These are phyloP conservation scores for Watsonalla binaria DNA, from an alignment of 2,888 invertebrate species.

Conservation along the genomic window DNA sequence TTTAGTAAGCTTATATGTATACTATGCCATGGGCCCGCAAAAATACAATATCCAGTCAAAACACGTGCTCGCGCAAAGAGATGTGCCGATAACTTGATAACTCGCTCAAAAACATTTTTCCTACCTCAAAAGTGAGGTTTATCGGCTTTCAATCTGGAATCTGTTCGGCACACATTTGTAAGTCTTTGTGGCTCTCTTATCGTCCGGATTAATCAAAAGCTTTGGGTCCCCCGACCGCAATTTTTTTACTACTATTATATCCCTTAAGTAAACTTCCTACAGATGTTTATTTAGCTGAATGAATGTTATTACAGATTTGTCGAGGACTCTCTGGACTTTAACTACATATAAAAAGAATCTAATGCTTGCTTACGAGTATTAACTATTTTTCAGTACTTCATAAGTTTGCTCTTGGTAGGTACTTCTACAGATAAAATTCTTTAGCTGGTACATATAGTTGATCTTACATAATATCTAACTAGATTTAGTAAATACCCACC, in stretches of 20 bases:
- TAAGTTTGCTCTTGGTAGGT: too few relatives aligned
- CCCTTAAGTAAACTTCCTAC: constrained; percentile 49
- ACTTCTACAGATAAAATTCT: too few relatives aligned
- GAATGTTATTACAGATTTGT: constrained; percentile 16
- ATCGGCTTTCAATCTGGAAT: constrained; percentile 72
- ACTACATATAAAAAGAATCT: too few relatives aligned
- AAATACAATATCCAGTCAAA: constrained; percentile 60
- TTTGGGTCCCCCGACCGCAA: constrained; percentile 50
- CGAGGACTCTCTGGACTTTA: not conserved
- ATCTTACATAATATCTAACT: too few relatives aligned
- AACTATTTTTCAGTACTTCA: too few relatives aligned
- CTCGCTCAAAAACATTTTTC: constrained; percentile 54
- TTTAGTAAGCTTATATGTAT: too few relatives aligned
- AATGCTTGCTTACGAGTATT: too few relatives aligned
- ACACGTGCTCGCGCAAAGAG: constrained; percentile 61
- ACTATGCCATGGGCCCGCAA: constrained; percentile 31
- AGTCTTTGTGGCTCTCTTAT: constrained; percentile 63
- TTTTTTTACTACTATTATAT: constrained; percentile 33
- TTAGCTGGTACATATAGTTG: too few relatives aligned
- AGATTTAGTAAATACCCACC: not conserved
- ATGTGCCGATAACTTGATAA: constrained; percentile 53
- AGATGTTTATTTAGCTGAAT: constrained; percentile 36
- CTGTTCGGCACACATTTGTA: constrained; percentile 73
- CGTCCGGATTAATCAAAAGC: constrained; percentile 64
- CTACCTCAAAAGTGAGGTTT: constrained; percentile 62